Base-by-base conservation (phyloP, 1,140 invertebrate genomes). In the Magallana ariakensis region DNA sequence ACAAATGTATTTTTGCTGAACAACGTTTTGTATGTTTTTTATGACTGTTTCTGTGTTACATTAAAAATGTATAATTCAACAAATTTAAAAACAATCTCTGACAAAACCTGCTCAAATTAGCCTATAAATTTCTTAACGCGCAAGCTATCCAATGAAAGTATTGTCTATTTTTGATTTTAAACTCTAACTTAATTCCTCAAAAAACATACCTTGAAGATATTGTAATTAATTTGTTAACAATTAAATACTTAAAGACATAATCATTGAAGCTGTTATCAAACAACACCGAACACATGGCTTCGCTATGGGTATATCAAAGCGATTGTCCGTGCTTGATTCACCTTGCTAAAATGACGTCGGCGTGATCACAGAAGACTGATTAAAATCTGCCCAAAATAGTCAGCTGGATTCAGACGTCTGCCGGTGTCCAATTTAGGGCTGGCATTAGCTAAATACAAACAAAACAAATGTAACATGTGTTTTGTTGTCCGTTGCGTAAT, bases 231-330 rank as follows among this genome's bases (percentile, higher is more conserved):
- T 75, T 26, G 26, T 22, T 16, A 16, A 15, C 19, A 62, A 62
- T 62, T 62, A 62, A 62, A 62, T 62, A 8, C 16, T 62, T 62
- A n/a, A 62, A 62, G 22, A 26, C 33, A 75, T 75, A 75, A 75
- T 75, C 15, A 33, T 13, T 33, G 22, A 10, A 75, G 33, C 19
- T 26, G 66, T 75, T 75, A 75, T 75, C 66, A 26, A 19, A 75
- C 22, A 75, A 26, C 33, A 75, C 15, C 66, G 66, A 75, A 75
- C 66, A 75, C 66, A 75, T 75, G 66, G 66, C 66, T 75, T 75
- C 9, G 26, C 13, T 75, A 13, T 19, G 22, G 22, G 66, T 16
- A 46, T 26, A 10, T 66, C 62, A 66, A 66, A 66, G 62, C 15
- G 58, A n/a, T 60, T 60, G n/a, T 26, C 22, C 19, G 22, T 26